Base-by-base conservation (phyloP, 2,113 vertebrate species). In the Corynorhinus townsendii region DNA sequence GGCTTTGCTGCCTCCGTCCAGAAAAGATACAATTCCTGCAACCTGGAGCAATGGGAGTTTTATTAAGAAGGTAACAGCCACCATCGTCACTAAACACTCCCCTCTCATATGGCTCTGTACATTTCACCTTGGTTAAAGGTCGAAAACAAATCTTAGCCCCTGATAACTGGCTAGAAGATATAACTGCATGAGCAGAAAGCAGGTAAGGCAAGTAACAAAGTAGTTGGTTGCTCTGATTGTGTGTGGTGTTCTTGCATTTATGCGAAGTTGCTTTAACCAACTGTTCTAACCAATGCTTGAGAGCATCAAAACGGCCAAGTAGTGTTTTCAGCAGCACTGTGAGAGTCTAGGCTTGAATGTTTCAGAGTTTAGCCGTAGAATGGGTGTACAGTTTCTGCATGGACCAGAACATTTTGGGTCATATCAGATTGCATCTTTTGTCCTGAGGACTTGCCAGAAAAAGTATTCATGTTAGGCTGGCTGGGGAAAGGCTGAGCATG, bases 1-100 rank as follows among this genome's bases (percentile, higher is more conserved):
- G 86, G n/a, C 62, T 93, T 82, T 79, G 54, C 68, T 90, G 35
- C 24, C 43, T 87, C 85, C 52, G 72, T 94, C 83, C 69, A 85
- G 84, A 33, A 80, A 49, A 68, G 47, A 81, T 3, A 22, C 2
- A 69, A 38, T 26, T 64, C 43, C 83, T 66, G 28, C 49, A 12
- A 5, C 11, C 49, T n/a, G 30, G 14, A 90, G 59, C 64, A 73
- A 79, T 40, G 85, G 30, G 43, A 56, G 8, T 79, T 88, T 30
- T 52, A 64, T 4, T 54, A 87, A 30, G 73, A 80, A 81, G 76
- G 38, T 33, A 71, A 16, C 33, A 7, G 2, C 16, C 12, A 82
- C 4, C 33, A 28, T 3, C 0, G 40, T 11, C 45, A 26, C 11
- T 7, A 16, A 30, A 3, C 16, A 28, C 24, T 75, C 73, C 19